phyloP scores from a whole-genome alignment of 2,888 invertebrate genomes.

The Thera obeliscata region DNA sequence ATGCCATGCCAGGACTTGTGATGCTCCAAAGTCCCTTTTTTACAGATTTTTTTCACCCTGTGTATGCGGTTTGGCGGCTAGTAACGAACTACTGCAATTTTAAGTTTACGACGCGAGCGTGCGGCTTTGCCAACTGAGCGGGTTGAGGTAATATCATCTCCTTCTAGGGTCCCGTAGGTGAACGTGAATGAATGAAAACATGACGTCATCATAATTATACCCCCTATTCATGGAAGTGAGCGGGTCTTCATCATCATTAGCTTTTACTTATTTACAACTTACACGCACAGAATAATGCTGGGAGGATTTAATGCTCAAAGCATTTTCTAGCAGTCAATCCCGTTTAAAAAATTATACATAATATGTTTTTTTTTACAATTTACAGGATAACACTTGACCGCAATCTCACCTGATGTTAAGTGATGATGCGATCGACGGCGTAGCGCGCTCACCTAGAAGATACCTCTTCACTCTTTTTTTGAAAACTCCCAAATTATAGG shows the following conservation, averaged over 20 bases:
- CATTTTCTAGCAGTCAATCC: not conserved
- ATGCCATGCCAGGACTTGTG: no score
- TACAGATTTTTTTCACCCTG: not conserved
- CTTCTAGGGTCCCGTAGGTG: conserved; percentile 6
- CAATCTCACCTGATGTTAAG: no score
- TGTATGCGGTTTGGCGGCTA: conserved; percentile 40
- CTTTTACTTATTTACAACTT: not conserved
- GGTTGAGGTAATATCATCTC: conserved; percentile 26
- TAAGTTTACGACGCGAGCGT: conserved; percentile 49
- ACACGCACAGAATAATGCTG: not conserved
- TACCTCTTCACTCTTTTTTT: no score
- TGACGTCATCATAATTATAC: not conserved
- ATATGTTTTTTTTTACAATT: no score
- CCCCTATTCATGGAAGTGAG: not conserved
- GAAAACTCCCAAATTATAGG: no score
- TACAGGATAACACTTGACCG: no score
- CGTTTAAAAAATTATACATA: no score
- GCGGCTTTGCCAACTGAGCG: conserved; percentile 28
- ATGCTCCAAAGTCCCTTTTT: no score
- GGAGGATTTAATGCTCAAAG: no score
- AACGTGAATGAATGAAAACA: conserved; percentile 7
- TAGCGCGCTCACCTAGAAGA: no score
- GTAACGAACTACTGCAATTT: conserved; percentile 47
- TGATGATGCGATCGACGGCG: no score
- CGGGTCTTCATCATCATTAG: not conserved